phyloP scores from a whole-genome alignment of 2,888 invertebrate genomes.

The Ptycholaimellus sp. region DNA sequence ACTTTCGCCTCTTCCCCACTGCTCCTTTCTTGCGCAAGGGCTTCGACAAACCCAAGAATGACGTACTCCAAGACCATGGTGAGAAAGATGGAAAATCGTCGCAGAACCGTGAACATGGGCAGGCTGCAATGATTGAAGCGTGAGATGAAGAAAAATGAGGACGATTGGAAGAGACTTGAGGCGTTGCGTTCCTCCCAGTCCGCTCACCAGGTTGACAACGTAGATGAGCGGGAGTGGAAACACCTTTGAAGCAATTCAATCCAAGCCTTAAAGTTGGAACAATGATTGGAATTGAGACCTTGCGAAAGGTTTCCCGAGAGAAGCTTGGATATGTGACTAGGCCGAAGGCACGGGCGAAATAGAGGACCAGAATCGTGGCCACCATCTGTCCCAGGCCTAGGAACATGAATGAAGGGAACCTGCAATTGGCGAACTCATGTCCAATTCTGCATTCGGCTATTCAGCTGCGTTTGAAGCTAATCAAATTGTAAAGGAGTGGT shows the following conservation, averaged over 20 bases:
- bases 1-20: not conserved
- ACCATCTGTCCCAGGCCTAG: slow-evolving; percentile 48
- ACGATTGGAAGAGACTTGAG: slow-evolving; percentile 19
- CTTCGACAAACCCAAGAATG: slow-evolving; percentile 42
- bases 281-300: slow-evolving; percentile 18
- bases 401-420: slow-evolving; percentile 26
- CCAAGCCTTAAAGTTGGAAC: not conserved
- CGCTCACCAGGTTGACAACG: slow-evolving; percentile 76
- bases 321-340: slow-evolving; percentile 49
- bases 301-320: slow-evolving; percentile 33
- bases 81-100: slow-evolving; percentile 82
- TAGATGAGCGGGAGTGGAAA: slow-evolving; percentile 79
- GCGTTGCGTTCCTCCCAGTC: slow-evolving; percentile 77
- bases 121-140: slow-evolving; percentile 37
- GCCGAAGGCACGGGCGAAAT: slow-evolving; percentile 42
- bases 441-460: no score
- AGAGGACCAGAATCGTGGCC: slow-evolving; percentile 58
- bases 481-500: slow-evolving; percentile 12
- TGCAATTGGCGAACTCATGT: no score
- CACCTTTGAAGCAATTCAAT: slow-evolving; percentile 39
- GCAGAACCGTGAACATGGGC: slow-evolving; percentile 81
- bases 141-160: not conserved
- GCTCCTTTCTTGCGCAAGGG: no score
- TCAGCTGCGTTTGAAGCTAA: no score
- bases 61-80: slow-evolving; percentile 76